Evolutionary conservation across 2,113 vertebrate species (phyloP).

Genomic region (Natator depressus): DNA sequence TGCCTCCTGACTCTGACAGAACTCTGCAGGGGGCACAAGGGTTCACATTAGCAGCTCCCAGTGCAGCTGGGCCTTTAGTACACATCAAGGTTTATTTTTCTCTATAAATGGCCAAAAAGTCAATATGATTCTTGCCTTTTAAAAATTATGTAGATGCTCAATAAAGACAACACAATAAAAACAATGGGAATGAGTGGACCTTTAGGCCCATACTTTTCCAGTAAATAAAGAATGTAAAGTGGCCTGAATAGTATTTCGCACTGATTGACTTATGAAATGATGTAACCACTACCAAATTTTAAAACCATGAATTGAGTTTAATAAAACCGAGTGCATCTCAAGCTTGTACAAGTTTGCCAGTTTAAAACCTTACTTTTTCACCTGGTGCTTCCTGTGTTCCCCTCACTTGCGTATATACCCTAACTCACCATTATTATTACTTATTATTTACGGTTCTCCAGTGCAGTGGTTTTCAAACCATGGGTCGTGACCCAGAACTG

Average conservation of each 20-base stretch:
- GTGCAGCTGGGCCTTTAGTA: conserved; percentile 29
- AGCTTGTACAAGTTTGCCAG: conserved; percentile 54
- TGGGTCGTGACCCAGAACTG: too few relatives aligned
- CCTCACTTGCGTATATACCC: not conserved
- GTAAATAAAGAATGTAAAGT: conserved; percentile 29
- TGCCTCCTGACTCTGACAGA: conserved; percentile 64
- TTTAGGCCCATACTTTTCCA: not conserved
- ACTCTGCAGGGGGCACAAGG: not conserved
- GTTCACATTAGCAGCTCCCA: conserved; percentile 20
- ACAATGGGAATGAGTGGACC: not conserved
- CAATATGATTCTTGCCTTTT: not conserved
- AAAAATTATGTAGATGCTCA: not conserved
- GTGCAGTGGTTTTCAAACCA: not conserved
- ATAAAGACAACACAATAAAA: not conserved
- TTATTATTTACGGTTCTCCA: not conserved
- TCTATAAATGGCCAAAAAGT: conserved; percentile 33
- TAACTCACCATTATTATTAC: not conserved
- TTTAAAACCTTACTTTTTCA: conserved; percentile 60
- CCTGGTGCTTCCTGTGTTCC: not conserved
- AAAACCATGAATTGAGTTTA: conserved; percentile 46
- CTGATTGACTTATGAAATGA: conserved; percentile 27
- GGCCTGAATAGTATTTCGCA: conserved; percentile 20
- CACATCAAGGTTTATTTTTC: conserved; percentile 62
- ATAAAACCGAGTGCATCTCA: conserved; percentile 56
- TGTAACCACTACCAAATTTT: conserved; percentile 58